Base-by-base conservation (phyloP, 2,888 invertebrate species). In the Plagodis pulveraria region DNA sequence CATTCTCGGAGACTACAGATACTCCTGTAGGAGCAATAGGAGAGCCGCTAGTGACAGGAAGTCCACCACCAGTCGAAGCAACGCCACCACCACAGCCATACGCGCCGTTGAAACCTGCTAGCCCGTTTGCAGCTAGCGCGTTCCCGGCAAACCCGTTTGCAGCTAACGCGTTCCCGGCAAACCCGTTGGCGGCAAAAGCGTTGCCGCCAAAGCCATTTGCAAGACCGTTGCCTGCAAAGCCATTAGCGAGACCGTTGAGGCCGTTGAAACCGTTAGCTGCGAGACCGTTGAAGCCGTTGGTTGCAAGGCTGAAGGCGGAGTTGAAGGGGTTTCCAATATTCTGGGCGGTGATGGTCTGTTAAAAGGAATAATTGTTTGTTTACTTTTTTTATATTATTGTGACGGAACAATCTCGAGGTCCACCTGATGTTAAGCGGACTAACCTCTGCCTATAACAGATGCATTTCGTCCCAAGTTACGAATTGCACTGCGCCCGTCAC, bases 1-100 rank as follows among this genome's bases (percentile, higher is more conserved):
- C 65, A 55, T 81, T 82, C 40, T 80, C 80, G 10, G 81, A 78
- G 6, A 73, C 51, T 34, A 81, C 66, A 9, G 72, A 69, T 2
- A 83, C 64, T 4, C 81, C 80, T 6, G 63, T 69, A 6, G 77
- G 76, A 0, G 71, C 50, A 46, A 61, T 32, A 6, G 61, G 61
- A 9, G 61, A 61, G 7, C 22, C 6, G n/a, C 60, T 44, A 11
- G 50, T 51, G 7, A 52, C 65, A 12, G 52, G 57, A 35, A 66
- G 47, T 9, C 70, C 69, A 2, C 75, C 72, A 2, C 73, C 71
- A 12, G 70, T 62, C 46, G 75, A 71, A 11, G 74, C 59, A 10
- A 73, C 68, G 5, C 67, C 69, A 0, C 67, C 66, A 36, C 62
- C 58, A 53, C 51, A 63, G 49, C 61, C 57, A 7, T 46, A 51